These are phyloP conservation scores for Mesoclemmys tuberculata DNA, from an alignment of 2,113 vertebrate genomes.

Conservation along the genomic window DNA sequence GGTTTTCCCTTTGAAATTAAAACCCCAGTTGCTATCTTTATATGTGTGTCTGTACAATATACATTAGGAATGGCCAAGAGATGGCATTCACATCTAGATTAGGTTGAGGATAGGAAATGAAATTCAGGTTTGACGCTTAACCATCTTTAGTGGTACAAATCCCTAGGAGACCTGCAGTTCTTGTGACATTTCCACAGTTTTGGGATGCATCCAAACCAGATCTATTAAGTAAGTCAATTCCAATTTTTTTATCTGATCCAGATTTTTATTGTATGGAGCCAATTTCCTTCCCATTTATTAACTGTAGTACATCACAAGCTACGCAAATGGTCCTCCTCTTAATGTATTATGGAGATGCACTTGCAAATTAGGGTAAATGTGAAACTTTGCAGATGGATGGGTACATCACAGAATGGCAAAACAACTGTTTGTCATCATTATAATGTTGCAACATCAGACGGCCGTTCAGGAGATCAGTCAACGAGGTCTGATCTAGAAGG, in stretches of 20 bases:
- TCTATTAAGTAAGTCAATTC: constrained; percentile 4
- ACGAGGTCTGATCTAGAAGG: background rate
- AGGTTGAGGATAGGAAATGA: constrained; percentile 50
- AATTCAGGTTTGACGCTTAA: constrained; percentile 43
- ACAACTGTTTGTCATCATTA: background rate
- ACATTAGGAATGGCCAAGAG: background rate
- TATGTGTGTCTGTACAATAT: background rate
- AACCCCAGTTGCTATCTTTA: background rate
- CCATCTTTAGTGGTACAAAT: background rate
- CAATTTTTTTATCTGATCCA: constrained; percentile 5
- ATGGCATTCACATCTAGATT: constrained; percentile 39
- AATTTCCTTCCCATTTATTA: background rate
- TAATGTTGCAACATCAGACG: background rate
- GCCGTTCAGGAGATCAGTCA: background rate
- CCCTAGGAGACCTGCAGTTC: background rate
- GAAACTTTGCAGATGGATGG: background rate
- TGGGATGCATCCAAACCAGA: constrained; percentile 21
- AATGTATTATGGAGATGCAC: background rate
- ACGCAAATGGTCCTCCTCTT: background rate
- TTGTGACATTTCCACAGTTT: background rate
- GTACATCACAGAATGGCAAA: background rate
- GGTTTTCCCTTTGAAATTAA: constrained; percentile 46
- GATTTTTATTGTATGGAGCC: constrained; percentile 5
- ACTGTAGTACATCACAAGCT: background rate
- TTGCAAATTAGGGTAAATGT: background rate